Percentiles rank a stretch among this genome's conserved stretches.
phyloP scores from a whole-genome alignment of 2,797 vertebrate genomes.

The Schizopygopsis malacanthus region DNA sequence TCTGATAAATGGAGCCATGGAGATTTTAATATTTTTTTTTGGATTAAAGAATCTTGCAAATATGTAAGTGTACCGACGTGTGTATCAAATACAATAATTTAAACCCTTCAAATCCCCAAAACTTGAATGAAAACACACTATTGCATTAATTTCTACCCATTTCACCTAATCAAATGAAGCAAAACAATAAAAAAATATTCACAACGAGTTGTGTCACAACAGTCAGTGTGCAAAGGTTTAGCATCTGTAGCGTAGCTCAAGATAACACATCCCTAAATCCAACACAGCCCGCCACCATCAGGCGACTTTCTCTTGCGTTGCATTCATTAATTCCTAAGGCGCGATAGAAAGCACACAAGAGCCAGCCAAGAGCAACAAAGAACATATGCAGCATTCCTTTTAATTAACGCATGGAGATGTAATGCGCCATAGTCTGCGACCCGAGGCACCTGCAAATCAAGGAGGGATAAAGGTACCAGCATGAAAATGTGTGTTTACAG shows the following conservation, averaged over 20 bases:
- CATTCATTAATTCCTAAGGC: constrained; percentile 43
- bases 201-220: neutral
- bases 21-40: too few species aligned
- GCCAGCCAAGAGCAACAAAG: constrained; percentile 41
- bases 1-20: neutral
- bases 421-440: constrained; percentile 44
- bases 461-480: constrained; percentile 60
- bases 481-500: constrained; percentile 57
- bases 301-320: constrained; percentile 29
- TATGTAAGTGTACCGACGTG: neutral
- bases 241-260: constrained; percentile 26
- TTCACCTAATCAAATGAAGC: neutral
- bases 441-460: constrained; percentile 53
- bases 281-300: constrained; percentile 52
- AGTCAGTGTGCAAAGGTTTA: neutral
- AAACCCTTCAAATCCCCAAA: neutral
- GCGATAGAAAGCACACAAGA: constrained; percentile 8
- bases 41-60: neutral
- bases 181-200: neutral
- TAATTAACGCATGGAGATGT: constrained; percentile 53
- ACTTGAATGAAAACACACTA: neutral
- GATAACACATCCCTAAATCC: constrained; percentile 36
- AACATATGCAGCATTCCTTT: constrained; percentile 50
- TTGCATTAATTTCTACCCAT: neutral
- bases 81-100: neutral